A percentile compares a stretch with the other conserved stretches of the same genome.
These are phyloP conservation scores for Lampropteryx suffumata DNA, from an alignment of 2,888 invertebrate species.

Conservation along the genomic window DNA sequence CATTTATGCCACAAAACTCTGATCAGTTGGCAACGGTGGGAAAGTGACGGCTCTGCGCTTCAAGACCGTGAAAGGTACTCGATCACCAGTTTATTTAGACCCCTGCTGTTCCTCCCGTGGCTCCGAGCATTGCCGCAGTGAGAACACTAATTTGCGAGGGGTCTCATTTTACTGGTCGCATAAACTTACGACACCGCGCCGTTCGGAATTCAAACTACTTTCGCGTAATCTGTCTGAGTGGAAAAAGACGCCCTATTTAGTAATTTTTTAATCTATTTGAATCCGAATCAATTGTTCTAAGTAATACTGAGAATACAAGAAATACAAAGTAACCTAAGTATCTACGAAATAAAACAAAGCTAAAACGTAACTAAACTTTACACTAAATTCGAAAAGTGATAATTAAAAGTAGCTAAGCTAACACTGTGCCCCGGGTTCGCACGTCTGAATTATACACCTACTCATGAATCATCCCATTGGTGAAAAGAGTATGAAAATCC, in stretches of 20 bases:
- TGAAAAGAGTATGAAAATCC: too few relatives aligned
- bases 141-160: slow-evolving; percentile 56
- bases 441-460: too few relatives aligned
- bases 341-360: too few relatives aligned
- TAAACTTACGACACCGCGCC: slow-evolving; percentile 77
- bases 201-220: slow-evolving; percentile 80
- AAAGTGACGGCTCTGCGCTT: slow-evolving; percentile 50
- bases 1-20: slow-evolving; percentile 13
- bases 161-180: slow-evolving; percentile 53
- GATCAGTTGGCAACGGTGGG: slow-evolving; percentile 21
- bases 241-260: slow-evolving; percentile 66
- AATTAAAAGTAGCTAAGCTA: too few relatives aligned
- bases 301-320: too few relatives aligned
- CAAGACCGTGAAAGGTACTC: slow-evolving; percentile 80
- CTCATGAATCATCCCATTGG: too few relatives aligned
- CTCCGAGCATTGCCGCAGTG: slow-evolving; percentile 31
- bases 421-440: too few relatives aligned
- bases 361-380: too few relatives aligned
- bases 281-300: too few relatives aligned
- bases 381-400: too few relatives aligned
- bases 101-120: slow-evolving; percentile 49
- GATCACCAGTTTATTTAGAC: slow-evolving; percentile 57
- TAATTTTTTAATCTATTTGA: slow-evolving; percentile 1
- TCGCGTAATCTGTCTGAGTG: slow-evolving; percentile 76
- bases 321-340: too few relatives aligned